Evolutionary conservation across 2,113 vertebrate genomes (phyloP), one percentile per base, ranked within the genome.

Genomic region (Ammodytes dubius): DNA sequence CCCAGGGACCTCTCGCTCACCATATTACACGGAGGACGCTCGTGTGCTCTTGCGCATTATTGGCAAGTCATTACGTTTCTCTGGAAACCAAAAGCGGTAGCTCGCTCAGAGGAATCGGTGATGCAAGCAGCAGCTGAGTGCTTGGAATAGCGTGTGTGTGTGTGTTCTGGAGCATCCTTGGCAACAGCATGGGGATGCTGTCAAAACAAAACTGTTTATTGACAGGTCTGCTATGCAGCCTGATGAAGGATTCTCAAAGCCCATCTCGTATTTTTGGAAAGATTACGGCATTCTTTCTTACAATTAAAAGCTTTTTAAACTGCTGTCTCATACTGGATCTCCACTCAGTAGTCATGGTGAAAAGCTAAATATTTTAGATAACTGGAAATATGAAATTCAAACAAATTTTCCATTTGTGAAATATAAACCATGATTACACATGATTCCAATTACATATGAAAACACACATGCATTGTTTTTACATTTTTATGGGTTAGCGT

Each of bases 31-130:
- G 86, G 94, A 93, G 92, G 89, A 94, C 87, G 89, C 94, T 94
- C 93, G 92, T 94, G 94, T 94, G 94, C 94, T 94, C 91, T 89
- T 92, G 87, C 86, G 83, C 92, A 94, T 94, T 93, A 94, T 93
- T 94, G 94, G 93, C 91, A 94, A 94, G 92, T 94, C 93, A 94
- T 94, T 94, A 94, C 86, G 94, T 94, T 94, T 94, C 94, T 94
- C 94, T 94, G 94, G 94, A 93, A 94, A 94, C 94, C 84, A 49
- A 90, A 87, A 86, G 91, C 88, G 68, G 88, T 88, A 92, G 91
- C 90, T 90, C 54, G 82, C 87, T 92, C 88, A 71, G 86, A 93
- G 88, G 82, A 92, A 88, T 91, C 74, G 74, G 89, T 93, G 92
- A 93, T 92, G 93, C 92, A 93, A 93, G 91, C 90, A 91, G 92